Evolutionary conservation across 2,797 vertebrate species (phyloP), one percentile per base, ranked within the genome.

Genomic region (Artibeus jamaicensis): DNA sequence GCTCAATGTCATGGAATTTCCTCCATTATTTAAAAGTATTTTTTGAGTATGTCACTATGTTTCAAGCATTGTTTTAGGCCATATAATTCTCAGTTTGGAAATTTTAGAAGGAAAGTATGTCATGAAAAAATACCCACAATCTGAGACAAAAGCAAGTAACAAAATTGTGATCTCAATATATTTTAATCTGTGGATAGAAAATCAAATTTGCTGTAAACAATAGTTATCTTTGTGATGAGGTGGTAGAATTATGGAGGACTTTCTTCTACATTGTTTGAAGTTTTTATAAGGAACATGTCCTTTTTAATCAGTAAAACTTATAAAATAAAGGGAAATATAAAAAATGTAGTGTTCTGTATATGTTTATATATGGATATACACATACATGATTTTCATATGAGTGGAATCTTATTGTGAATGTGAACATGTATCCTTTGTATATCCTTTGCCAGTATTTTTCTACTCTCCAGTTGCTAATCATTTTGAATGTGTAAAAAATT

Each of bases 41-140:
- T 62, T 71, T 77, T 57, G 44, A 76, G 42, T 24, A 78, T 6
- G 57, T 70, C 85, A 89, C 3, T 84, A 3, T 86, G 39, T 87
- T 94, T n/a, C 8, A 67, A 59, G 21, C 39, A 59, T 93, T 93
- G 44, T 81, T 67, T 39, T 91, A 88, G 16, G 48, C 73, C 68
- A 94, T 65, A 57, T n/a, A 93, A 67, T 85, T 89, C 32, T 86
- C 22, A 86, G 12, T 87, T 88, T 96, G 82, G 53, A n/a, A 93
- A 37, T 79, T 89, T 94, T 87, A 90, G 70, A 78, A 92, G 39
- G 50, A 73, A 50, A 88, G 8, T 46, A n/a, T 68, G 44, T 88
- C n/a, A 88, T 39, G 83, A 81, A 86, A 86, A 89, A 83, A 84
- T 86, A 34, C 37, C 10, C 19, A 79, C 48, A 32, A 42, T 82